These are phyloP conservation scores for Isurus oxyrinchus DNA, from an alignment of 2,113 vertebrate genomes.

Conservation along the genomic window DNA sequence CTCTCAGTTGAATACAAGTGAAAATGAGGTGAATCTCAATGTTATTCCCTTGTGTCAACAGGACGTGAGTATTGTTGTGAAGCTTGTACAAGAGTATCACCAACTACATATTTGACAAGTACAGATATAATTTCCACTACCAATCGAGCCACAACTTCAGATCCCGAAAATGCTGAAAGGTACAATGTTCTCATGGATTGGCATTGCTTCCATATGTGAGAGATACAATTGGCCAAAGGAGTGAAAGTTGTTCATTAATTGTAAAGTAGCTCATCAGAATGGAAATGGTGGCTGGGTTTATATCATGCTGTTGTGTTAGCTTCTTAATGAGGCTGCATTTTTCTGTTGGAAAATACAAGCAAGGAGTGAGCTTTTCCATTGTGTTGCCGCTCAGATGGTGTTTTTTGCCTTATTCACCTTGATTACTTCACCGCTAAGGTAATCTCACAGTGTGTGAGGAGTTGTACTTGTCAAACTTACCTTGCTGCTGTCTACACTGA, in stretches of 20 bases:
- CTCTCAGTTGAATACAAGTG: neutral
- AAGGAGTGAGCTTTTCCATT: neutral
- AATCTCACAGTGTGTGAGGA: neutral
- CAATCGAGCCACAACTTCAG: no score
- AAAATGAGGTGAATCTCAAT: neutral
- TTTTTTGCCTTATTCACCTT: neutral
- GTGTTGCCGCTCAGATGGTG: neutral
- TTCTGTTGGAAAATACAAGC: neutral
- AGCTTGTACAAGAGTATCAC: neutral
- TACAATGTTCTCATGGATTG: neutral
- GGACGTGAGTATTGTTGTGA: neutral
- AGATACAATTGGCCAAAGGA: neutral
- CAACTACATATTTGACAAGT: neutral
- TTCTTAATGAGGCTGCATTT: neutral
- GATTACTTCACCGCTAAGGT: neutral
- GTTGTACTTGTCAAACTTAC: neutral
- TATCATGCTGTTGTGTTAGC: neutral
- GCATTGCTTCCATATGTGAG: neutral
- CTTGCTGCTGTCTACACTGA: neutral
- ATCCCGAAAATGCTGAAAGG: neutral
- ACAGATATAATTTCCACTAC: neutral
- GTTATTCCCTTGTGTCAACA: neutral
- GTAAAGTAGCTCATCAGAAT: neutral
- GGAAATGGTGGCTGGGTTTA: neutral
- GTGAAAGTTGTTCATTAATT: neutral